Evolutionary conservation across 2,888 invertebrate genomes (phyloP), one percentile per base, ranked within the genome.

Genomic region (Drosophila nr. medialis): DNA sequence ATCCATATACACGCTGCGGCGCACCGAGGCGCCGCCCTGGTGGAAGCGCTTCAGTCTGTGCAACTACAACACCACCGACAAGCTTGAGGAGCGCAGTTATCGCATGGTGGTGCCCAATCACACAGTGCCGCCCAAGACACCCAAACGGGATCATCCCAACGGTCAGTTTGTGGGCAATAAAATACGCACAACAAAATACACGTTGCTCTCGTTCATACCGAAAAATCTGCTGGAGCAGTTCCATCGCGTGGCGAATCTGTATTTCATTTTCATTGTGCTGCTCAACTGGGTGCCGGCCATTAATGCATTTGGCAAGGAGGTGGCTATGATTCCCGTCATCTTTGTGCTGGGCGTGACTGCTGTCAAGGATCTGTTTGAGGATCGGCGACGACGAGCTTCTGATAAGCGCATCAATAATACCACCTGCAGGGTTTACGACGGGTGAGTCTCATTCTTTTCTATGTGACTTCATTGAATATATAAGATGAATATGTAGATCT

Each of bases 211-310:
- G 85, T 99, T 99, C 94, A 94, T 99, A 91, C 99, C 99, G 67
- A 97, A 98, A 93, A 99, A 99, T 94, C 94, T 99, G 73, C 95
- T 99, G 93, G 99, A 99, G 94, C 99, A 99, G 94, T 99, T 99
- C 93, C 99, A 99, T 93, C 95, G 99, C 75, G 97, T 98, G 91
- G 99, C 99, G 77, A 99, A 99, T 94, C 94, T 99, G 91, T 99
- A 99, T 94, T 99, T 99, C 94, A 96, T 99, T 91, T 97, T 98
- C 92, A 98, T 99, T 92, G 98, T 99, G 89, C 94, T 98, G 86
- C 95, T 99, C 78, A 99, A 99, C 94, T 99, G 98, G 98, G 96
- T 99, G 92, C 98, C 98, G 4, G 95, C 96, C 40, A 97, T 98
- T 74, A 97, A 97, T 93, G 98, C 98, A 5, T 98, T 99, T 93